A percentile compares a stretch with the other conserved stretches of the same genome.
Evolutionary conservation across 1,140 invertebrate species (phyloP).

Genomic region (Lepeophtheirus salmonis): DNA sequence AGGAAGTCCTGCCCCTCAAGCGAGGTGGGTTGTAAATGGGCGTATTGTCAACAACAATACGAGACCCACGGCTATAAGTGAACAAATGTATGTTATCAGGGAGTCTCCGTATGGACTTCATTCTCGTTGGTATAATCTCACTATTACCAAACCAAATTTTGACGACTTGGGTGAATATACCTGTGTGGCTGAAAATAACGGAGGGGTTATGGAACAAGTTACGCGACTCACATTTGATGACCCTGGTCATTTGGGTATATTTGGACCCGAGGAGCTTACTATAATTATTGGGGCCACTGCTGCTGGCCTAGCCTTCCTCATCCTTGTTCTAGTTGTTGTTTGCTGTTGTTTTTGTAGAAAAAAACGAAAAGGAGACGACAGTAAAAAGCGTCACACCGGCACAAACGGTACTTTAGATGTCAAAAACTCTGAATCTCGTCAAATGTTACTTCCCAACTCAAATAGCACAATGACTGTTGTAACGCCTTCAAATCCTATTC

Average conservation of each 20-base stretch:
- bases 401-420: not conserved
- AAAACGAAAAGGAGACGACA: constrained; percentile 12
- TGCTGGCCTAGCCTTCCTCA: constrained; percentile 29
- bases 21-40: constrained; percentile 62
- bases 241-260: constrained; percentile 34
- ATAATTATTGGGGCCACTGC: constrained; percentile 38
- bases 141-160: constrained; percentile 43
- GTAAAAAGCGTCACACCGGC: not conserved
- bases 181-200: constrained; percentile 51
- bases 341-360: constrained; percentile 23
- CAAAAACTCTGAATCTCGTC: not conserved
- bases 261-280: constrained; percentile 39
- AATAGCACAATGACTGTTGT: not conserved
- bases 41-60: constrained; percentile 35
- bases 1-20: constrained; percentile 59
- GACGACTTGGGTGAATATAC: constrained; percentile 65
- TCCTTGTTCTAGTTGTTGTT: constrained; percentile 23
- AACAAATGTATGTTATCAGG: constrained; percentile 2
- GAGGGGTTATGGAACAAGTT: constrained; percentile 45
- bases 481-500: constrained; percentile 20
- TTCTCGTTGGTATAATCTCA: constrained; percentile 51
- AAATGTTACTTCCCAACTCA: not conserved
- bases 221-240: constrained; percentile 37
- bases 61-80: constrained; percentile 12
- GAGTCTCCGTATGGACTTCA: constrained; percentile 23